phyloP scores from a whole-genome alignment of 1,140 invertebrate species.

The Heterodera carotae region DNA sequence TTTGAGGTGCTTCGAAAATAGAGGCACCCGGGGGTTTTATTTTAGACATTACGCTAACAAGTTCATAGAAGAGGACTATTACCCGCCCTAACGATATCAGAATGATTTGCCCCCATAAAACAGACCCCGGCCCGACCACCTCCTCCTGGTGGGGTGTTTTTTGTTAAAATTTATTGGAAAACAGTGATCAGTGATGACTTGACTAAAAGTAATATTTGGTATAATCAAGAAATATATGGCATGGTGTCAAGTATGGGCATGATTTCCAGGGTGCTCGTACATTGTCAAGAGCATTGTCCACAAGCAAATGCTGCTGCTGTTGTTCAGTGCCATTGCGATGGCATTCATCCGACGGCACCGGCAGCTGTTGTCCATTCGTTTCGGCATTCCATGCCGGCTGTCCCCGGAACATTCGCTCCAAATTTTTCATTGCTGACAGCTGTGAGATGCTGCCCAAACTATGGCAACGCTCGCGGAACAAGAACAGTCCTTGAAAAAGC shows the following conservation, averaged over 20 bases:
- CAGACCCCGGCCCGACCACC: no score
- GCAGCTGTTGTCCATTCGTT: not conserved
- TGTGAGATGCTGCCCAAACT: slow-evolving; percentile 26
- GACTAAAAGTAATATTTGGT: no score
- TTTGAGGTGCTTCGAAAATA: no score
- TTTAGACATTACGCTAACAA: no score
- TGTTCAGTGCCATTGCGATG: not conserved
- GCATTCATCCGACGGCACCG: not conserved
- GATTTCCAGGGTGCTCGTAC: not conserved
- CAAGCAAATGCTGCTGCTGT: not conserved
- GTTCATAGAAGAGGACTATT: no score
- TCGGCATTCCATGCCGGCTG: not conserved
- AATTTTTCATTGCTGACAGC: slow-evolving; percentile 29
- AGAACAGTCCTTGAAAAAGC: slow-evolving; percentile 22
- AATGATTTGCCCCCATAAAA: no score
- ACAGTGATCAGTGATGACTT: no score
- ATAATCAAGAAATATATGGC: slow-evolving; percentile 1
- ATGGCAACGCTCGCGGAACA: slow-evolving; percentile 18
- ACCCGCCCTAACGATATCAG: no score
- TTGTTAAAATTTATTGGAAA: no score
- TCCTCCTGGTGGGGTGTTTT: no score
- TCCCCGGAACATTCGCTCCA: slow-evolving; percentile 26
- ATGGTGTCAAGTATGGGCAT: not conserved
- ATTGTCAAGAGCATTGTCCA: slow-evolving; percentile 26
- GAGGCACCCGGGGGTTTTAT: no score